These are phyloP conservation scores for Drosophila repletoides DNA, from an alignment of 1,140 invertebrate genomes.

Conservation along the genomic window DNA sequence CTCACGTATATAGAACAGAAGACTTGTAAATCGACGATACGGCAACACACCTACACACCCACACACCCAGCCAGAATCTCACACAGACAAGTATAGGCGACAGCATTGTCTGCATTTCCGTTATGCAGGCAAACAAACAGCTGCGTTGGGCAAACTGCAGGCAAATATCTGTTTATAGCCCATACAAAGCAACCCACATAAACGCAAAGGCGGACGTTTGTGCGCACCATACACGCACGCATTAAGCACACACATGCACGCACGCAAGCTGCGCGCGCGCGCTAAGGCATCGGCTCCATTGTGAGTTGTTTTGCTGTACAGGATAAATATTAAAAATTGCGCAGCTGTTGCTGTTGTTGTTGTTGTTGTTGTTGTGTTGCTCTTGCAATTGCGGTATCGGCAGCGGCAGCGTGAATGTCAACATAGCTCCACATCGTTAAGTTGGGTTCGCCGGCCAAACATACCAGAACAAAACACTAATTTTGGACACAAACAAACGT, in stretches of 20 bases:
- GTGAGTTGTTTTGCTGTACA: background rate
- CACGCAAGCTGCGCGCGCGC: background rate
- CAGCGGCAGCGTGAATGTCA: slow-evolving; percentile 7
- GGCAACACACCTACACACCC: slow-evolving; percentile 3
- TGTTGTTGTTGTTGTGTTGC: slow-evolving; percentile 38
- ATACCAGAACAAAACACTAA: background rate
- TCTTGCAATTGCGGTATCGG: slow-evolving; percentile 36
- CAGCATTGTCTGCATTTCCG: background rate
- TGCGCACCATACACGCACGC: slow-evolving; percentile 2
- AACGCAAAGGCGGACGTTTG: background rate
- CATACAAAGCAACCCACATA: slow-evolving; percentile 26
- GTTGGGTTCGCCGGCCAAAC: slow-evolving; percentile 27
- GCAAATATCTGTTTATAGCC: background rate
- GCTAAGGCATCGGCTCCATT: background rate
- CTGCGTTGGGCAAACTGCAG: background rate
- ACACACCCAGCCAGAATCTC: background rate
- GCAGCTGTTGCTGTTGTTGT: slow-evolving; percentile 48
- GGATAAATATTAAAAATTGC: background rate
- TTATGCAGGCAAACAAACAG: background rate
- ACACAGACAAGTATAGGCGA: too few species aligned
- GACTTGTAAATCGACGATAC: background rate
- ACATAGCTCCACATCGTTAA: background rate
- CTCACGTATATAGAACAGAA: background rate
- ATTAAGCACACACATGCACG: slow-evolving; percentile 14
- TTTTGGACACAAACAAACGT: background rate